Evolutionary conservation across 2,888 invertebrate genomes (phyloP), one percentile per base, ranked within the genome.

Genomic region (Drosophila greeni): DNA sequence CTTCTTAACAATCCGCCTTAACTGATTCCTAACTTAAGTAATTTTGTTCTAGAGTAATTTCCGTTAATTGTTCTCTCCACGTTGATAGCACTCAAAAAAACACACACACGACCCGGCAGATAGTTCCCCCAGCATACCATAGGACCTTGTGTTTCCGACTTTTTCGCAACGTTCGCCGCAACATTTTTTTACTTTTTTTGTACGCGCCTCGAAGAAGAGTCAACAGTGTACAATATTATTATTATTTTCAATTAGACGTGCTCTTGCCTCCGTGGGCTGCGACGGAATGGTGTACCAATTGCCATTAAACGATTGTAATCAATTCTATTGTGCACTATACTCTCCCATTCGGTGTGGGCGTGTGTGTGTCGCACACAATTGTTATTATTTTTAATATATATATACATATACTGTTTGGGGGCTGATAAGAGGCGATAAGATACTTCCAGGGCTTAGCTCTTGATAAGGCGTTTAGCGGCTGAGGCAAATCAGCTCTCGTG

Each of bases 221-320:
- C 29, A 47, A 12, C n/a, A 16, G 6, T 34, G 5, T 49, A 36
- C n/a, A 29, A 57, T 61, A 36, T 20, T 20, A 20, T 20, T 20
- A 20, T 61, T 51, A 37, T 62, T 48, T 68, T 68, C 58, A 68
- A 67, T 68, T 68, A 49, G 48, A 67, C 60, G 53, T 54, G 60
- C 53, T 59, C 53, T 36, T 54, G 60, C 60, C 49, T 54, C 59
- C 31, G 42, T 42, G 40, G 59, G 33, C 66, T 23, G 47, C 36
- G 68, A 67, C 68, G 33, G 48, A 67, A 42, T 67, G 66, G 40
- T 48, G 60, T 68, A 53, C 48, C 68, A 67, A 67, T 67, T 52
- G 69, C 68, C 66, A 67, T 68, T 67, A 53, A 68, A 67, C 66
- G 68, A 68, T 68, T 47, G 47, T 67, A 67, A 67, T 67, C 66